Evolutionary conservation across 2,888 invertebrate genomes (phyloP).

Genomic region (Drosophila mettleri): DNA sequence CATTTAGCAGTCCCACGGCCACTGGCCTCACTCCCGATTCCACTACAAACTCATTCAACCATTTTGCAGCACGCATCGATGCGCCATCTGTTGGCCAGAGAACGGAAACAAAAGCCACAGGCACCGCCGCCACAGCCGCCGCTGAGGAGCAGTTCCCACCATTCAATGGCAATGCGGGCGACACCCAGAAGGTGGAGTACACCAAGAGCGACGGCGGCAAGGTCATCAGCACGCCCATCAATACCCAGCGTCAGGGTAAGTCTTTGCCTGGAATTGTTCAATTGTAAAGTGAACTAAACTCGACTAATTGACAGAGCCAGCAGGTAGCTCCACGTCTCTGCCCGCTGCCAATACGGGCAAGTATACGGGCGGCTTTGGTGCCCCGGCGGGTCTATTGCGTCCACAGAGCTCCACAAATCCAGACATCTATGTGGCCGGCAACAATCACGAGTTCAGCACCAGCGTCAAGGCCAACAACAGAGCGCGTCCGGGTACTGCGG

Average conservation of each 20-base stretch:
- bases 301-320: slow-evolving; percentile 22
- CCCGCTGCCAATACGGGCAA: slow-evolving; percentile 60
- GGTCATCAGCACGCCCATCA: slow-evolving; percentile 78
- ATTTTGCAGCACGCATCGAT: slow-evolving; percentile 83
- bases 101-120: background rate
- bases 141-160: slow-evolving; percentile 64
- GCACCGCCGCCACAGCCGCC: slow-evolving; percentile 28
- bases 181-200: slow-evolving; percentile 77
- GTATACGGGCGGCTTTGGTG: slow-evolving; percentile 83
- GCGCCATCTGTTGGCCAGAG: slow-evolving; percentile 22
- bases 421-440: slow-evolving; percentile 67
- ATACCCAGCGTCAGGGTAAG: slow-evolving; percentile 70
- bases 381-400: slow-evolving; percentile 57
- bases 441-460: slow-evolving; percentile 53
- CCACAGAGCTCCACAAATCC: slow-evolving; percentile 38
- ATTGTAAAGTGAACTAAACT: background rate
- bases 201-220: slow-evolving; percentile 84
- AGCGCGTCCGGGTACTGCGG: slow-evolving; percentile 30
- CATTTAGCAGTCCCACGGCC: slow-evolving; percentile 26
- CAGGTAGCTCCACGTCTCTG: background rate
- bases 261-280: background rate
- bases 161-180: slow-evolving; percentile 28
- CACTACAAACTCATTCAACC: slow-evolving; percentile 77
- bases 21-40: slow-evolving; percentile 37
- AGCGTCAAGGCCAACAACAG: slow-evolving; percentile 40